These are phyloP conservation scores for Chrysotoxum bicinctum DNA, from an alignment of 2,888 invertebrate genomes.

Conservation along the genomic window DNA sequence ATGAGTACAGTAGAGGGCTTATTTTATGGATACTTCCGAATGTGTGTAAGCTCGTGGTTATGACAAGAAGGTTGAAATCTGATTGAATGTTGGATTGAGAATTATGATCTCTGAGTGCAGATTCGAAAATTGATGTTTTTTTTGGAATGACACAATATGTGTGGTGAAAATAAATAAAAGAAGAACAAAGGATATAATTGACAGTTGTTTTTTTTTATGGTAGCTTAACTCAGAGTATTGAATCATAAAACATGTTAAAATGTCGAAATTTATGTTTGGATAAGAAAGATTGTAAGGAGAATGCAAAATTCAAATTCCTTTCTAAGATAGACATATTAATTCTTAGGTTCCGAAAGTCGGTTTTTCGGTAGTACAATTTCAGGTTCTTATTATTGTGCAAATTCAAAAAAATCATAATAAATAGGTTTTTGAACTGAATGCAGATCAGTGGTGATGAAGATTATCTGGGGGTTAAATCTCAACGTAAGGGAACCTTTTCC, in stretches of 20 bases:
- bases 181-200: not conserved
- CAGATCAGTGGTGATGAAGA: too few species aligned
- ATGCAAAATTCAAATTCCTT: too few species aligned
- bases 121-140: not conserved
- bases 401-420: too few species aligned
- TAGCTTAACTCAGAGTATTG: not conserved
- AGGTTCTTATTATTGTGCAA: too few species aligned
- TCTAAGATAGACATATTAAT: too few species aligned
- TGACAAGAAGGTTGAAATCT: not conserved
- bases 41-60: not conserved
- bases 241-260: not conserved
- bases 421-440: too few species aligned
- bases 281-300: too few species aligned
- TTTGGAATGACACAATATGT: not conserved
- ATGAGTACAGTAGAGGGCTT: not conserved
- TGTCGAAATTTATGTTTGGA: too few species aligned
- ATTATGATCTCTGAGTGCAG: not conserved
- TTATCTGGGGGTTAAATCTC: too few species aligned
- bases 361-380: too few species aligned
- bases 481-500: too few species aligned
- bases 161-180: not conserved
- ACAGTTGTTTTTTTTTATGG: not conserved
- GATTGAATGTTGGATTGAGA: not conserved
- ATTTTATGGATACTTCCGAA: not conserved
- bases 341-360: too few species aligned